A percentile compares a stretch with the other conserved stretches of the same genome.
phyloP scores from a whole-genome alignment of 1,140 invertebrate species.

The Contarinia nasturtii region DNA sequence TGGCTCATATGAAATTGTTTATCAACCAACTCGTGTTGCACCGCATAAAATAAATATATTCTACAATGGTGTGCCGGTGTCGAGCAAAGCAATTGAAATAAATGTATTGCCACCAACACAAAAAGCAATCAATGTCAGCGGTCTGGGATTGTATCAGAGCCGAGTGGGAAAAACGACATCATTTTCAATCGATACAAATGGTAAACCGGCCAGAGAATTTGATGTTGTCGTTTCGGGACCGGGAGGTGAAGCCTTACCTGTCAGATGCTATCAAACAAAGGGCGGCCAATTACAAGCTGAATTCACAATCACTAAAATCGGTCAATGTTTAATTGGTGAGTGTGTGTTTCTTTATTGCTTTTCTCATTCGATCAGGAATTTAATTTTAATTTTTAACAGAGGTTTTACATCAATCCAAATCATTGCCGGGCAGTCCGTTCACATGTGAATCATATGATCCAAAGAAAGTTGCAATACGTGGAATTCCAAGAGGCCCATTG shows the following conservation, averaged over 20 bases:
- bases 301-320: slow-evolving; percentile 65
- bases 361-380: not conserved
- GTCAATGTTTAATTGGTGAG: slow-evolving; percentile 41
- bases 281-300: slow-evolving; percentile 83
- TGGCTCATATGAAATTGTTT: slow-evolving; percentile 61
- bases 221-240: slow-evolving; percentile 81
- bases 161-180: slow-evolving; percentile 58
- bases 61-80: slow-evolving; percentile 53
- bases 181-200: slow-evolving; percentile 76
- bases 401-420: slow-evolving; percentile 78
- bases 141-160: slow-evolving; percentile 64
- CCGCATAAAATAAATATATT: slow-evolving; percentile 63
- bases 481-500: slow-evolving; percentile 55
- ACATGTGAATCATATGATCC: slow-evolving; percentile 89
- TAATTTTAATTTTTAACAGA: slow-evolving; percentile 29
- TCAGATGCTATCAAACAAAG: slow-evolving; percentile 87
- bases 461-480: slow-evolving; percentile 49
- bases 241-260: slow-evolving; percentile 73
- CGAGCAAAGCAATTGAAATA: slow-evolving; percentile 30
- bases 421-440: slow-evolving; percentile 88
- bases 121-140: slow-evolving; percentile 39
- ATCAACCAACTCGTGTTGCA: slow-evolving; percentile 60
- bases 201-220: slow-evolving; percentile 68
- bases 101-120: slow-evolving; percentile 36
- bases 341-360: slow-evolving; percentile 1